Evolutionary conservation across 2,113 vertebrate genomes (phyloP), one percentile per base, ranked within the genome.

Genomic region (Monarcha castaneiventris): DNA sequence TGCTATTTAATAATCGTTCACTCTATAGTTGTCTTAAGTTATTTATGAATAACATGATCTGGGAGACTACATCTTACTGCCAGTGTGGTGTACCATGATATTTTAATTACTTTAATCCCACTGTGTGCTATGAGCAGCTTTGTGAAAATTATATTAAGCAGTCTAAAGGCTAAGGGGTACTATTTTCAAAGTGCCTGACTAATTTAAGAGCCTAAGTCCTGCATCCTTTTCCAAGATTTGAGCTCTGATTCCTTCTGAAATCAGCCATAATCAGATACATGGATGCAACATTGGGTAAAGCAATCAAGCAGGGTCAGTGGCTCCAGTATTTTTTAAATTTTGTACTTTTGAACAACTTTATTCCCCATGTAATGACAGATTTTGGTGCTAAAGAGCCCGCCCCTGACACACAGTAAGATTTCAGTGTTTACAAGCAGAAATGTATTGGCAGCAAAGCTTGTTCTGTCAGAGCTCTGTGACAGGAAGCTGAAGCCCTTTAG

Each of bases 21-120:
- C 37, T 87, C 84, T 52, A 67, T 18, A 94, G 76, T 46, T 4
- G 1, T 61, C 66, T 71, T 87, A 73, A 92, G 77, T 84, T 91
- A 87, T 87, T 91, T 93, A 93, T 87, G 73, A 95, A 81, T 61
- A 89, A 85, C 61, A 48, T 48, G 52, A 92, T 94, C 67, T 75
- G 37, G 25, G 81, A 93, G 68, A 84, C 30, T 71, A 30, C 15
- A 54, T 82, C 39, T 78, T 63, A 30, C 44, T 78, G 84, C 71
- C 71, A 85, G 0, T 67, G 92, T 3, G 6, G 30, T 23, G 18
- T 26, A 63, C 85, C 79, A 68, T 68, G 75, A 72, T 88, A 89
- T 73, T 94, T 96, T 78, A 94, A 94, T 94, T 82, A 84, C 67
- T 84, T 82, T 84, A 86, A 93, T 94, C 79, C 64, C 59, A 77